phyloP scores from a whole-genome alignment of 2,113 vertebrate species.

The Chascanopsetta lugubris region DNA sequence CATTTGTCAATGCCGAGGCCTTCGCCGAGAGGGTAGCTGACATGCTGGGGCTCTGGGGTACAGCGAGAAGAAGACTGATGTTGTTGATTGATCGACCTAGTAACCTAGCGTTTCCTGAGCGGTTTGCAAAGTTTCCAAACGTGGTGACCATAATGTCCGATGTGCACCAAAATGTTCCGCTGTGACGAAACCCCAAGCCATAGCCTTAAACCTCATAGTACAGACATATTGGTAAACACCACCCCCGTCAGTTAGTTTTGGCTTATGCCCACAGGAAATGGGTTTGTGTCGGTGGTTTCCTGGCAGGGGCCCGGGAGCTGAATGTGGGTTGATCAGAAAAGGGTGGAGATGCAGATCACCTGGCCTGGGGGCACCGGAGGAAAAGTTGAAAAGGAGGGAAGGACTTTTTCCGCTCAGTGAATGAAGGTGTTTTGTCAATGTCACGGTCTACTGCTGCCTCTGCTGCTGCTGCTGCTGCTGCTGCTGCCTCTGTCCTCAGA shows the following conservation, averaged over 20 bases:
- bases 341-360: slow-evolving; percentile 52
- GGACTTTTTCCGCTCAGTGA: slow-evolving; percentile 40
- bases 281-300: slow-evolving; percentile 75
- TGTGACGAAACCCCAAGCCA: slow-evolving; percentile 30
- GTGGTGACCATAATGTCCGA: slow-evolving; percentile 12
- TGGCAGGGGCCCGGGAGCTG: slow-evolving; percentile 31
- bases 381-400: slow-evolving; percentile 5
- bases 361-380: slow-evolving; percentile 57
- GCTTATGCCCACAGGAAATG: slow-evolving; percentile 69
- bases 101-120: slow-evolving; percentile 65
- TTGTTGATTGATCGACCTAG: slow-evolving; percentile 47
- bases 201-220: slow-evolving; percentile 40
- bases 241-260: slow-evolving; percentile 44
- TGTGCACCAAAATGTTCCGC: slow-evolving; percentile 4
- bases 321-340: slow-evolving; percentile 17
- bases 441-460: slow-evolving; percentile 51
- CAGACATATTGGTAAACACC: slow-evolving; percentile 62
- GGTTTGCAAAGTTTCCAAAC: slow-evolving; percentile 63
- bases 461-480: slow-evolving; percentile 39
- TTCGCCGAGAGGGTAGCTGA: background rate
- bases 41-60: slow-evolving; percentile 1
- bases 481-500: slow-evolving; percentile 41
- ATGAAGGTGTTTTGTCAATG: slow-evolving; percentile 60
- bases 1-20: background rate
- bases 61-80: slow-evolving; percentile 30